phyloP scores from a whole-genome alignment of 2,113 vertebrate genomes.

The Paradoxurus hermaphroditus region DNA sequence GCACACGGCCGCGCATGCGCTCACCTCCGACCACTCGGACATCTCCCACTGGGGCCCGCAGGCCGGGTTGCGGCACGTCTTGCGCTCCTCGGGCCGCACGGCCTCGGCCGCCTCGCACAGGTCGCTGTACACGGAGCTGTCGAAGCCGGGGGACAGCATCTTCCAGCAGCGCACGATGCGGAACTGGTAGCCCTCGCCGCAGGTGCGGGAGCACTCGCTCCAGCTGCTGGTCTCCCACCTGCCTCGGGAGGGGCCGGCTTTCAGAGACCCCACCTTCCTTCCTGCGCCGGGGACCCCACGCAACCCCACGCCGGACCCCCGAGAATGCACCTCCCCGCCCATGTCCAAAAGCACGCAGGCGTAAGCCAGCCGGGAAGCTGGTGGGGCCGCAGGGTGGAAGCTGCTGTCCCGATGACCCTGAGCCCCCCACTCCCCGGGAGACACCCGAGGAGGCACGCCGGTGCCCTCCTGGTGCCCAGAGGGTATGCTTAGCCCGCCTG shows the following conservation, averaged over 20 bases:
- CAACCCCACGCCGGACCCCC: accelerated
- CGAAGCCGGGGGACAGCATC: slow-evolving; percentile 96
- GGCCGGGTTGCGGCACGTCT: slow-evolving; percentile 93
- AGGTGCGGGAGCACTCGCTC: slow-evolving; percentile 98
- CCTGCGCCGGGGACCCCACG: accelerated
- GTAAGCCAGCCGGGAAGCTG: background rate
- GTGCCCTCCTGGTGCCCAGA: accelerated
- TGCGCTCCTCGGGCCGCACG: slow-evolving; percentile 91
- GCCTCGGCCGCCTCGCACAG: slow-evolving; percentile 93
- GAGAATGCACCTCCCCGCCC: accelerated
- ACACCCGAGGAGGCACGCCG: accelerated
- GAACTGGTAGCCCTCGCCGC: slow-evolving; percentile 95
- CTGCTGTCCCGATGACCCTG: background rate
- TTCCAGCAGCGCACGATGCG: slow-evolving; percentile 98
- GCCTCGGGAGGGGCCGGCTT: background rate
- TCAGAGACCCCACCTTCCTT: background rate
- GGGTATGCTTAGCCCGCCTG: accelerated
- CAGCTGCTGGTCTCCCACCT: slow-evolving; percentile 99
- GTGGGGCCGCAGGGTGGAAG: background rate
- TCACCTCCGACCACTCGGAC: slow-evolving; percentile 96
- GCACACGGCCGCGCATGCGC: accelerated
- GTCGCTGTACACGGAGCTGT: slow-evolving; percentile 98
- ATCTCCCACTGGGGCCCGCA: slow-evolving; percentile 99
- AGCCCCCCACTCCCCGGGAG: background rate
- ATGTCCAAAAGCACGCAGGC: accelerated